A percentile compares a stretch with the other conserved stretches of the same genome.
These are phyloP conservation scores for Apeira syringaria DNA, from an alignment of 2,888 invertebrate species.

Conservation along the genomic window DNA sequence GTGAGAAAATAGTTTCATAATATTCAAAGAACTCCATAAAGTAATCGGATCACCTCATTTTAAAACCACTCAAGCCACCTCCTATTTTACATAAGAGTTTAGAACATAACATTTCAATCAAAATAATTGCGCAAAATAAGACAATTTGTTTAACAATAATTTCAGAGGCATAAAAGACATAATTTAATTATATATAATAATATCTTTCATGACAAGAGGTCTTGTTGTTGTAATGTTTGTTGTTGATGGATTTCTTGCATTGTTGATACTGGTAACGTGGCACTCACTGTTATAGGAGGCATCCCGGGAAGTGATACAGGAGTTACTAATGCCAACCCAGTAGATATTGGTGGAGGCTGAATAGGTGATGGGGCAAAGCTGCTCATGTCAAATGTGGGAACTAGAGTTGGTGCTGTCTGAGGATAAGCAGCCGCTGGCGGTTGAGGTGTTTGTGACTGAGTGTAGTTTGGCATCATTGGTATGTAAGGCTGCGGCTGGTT, in stretches of 20 bases:
- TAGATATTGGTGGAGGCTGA: conserved; percentile 58
- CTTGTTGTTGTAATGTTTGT: conserved; percentile 68
- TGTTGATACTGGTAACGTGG: conserved; percentile 85
- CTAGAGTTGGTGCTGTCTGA: conserved; percentile 49
- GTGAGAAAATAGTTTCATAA: conserved; percentile 14
- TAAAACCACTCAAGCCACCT: conserved; percentile 23
- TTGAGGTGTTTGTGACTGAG: conserved; percentile 49
- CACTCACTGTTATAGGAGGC: conserved; percentile 91
- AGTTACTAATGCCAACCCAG: conserved; percentile 83
- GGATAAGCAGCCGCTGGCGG: conserved; percentile 36
- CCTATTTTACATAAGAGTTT: conserved; percentile 19
- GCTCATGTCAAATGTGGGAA: conserved; percentile 75
- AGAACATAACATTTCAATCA: conserved; percentile 23
- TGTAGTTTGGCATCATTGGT: conserved; percentile 76
- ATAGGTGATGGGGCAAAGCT: conserved; percentile 60
- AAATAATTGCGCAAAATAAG: conserved; percentile 26
- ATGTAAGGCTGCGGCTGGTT: conserved; percentile 80
- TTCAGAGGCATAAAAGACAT: conserved; percentile 23
- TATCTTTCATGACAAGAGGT: conserved; percentile 68
- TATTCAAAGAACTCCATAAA: conserved; percentile 4
- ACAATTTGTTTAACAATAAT: conserved; percentile 42
- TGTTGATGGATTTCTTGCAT: conserved; percentile 82
- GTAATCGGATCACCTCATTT: neutral
- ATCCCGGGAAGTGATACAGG: conserved; percentile 90
- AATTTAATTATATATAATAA: conserved; percentile 15